Percentiles rank a stretch among this genome's conserved stretches.
These are phyloP conservation scores for Hydrochoerus hydrochaeris DNA, from an alignment of 2,113 vertebrate genomes.

Conservation along the genomic window DNA sequence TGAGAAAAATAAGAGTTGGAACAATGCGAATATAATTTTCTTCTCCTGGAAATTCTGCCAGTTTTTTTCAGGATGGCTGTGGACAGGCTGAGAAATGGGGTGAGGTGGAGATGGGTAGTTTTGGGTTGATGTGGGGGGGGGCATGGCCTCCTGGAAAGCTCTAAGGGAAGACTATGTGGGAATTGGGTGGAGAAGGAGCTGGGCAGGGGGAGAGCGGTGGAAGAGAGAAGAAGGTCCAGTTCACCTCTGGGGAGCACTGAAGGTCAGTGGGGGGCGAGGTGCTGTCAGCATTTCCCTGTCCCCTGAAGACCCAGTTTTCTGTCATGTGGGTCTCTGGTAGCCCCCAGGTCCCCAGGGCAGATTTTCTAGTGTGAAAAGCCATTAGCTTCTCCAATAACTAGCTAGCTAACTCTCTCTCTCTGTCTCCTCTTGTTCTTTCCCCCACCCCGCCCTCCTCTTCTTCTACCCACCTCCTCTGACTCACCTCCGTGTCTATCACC, in stretches of 20 bases:
- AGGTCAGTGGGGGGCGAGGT: neutral
- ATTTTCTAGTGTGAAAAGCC: neutral
- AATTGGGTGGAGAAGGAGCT: neutral
- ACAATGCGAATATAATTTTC: neutral
- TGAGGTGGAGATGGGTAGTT: neutral
- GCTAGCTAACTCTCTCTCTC: neutral
- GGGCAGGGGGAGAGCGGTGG: too few species aligned
- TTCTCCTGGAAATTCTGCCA: constrained; percentile 23
- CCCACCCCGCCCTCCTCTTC: neutral
- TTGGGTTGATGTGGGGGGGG: neutral
- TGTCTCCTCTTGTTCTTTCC: too few species aligned
- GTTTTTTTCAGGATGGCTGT: neutral
- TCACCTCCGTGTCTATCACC: neutral
- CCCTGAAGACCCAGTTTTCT: neutral
- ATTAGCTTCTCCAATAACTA: neutral
- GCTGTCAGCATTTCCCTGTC: neutral
- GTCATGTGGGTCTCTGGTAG: neutral
- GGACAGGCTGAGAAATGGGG: neutral
- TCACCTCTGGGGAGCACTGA: neutral
- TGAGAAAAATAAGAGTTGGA: neutral
- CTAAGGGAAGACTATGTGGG: neutral
- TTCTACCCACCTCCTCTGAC: neutral
- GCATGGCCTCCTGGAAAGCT: neutral
- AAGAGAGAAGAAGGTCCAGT: neutral
- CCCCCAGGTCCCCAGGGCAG: neutral